Evolutionary conservation across 1,140 invertebrate genomes (phyloP), one percentile per base, ranked within the genome.

Genomic region (Trichonephila clavipes): DNA sequence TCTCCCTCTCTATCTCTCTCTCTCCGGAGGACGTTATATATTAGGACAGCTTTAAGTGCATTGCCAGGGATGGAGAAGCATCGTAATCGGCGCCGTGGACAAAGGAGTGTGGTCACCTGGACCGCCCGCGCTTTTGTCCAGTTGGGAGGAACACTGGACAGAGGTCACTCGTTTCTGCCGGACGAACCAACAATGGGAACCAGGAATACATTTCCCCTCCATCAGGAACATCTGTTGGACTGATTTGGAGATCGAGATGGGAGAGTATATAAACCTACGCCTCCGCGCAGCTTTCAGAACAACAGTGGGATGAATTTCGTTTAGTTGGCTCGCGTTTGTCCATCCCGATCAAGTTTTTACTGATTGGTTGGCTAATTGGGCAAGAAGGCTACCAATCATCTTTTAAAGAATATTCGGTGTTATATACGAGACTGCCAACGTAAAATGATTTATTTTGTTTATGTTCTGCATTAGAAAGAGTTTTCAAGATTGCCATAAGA

Each of bases 161-260:
- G 59, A 92, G 90, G 90, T 92, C 90, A 92, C 51, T 90, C 88
- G 69, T 77, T 81, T 58, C 66, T 77, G 61, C 58, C 59, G 72
- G 88, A 61, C n/a, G 69, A 40, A 59, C 77, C 61, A 66, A 92
- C 91, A 92, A 92, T 87, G 61, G 91, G 81, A 64, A 64, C 64
- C 66, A 77, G 64, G 91, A 92, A 92, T 92, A 87, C 83, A 87
- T 92, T 86, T 86, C 82, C 77, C 61, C 91, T 92, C 91, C 91
- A 92, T 92, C 91, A 92, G 44, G 64, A 87, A 92, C 91, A 92
- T 92, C 91, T 92, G 91, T 92, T 66, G 83, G 24, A 82, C 90
- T 91, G 90, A 91, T 91, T 82, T 91, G 90, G 81, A 82, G 90
- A 91, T 85, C 69, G 59, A 91, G 88, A 90, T 40, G 81, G 64